Evolutionary conservation across 1,140 invertebrate species (phyloP).

Genomic region (Euwallacea similis): DNA sequence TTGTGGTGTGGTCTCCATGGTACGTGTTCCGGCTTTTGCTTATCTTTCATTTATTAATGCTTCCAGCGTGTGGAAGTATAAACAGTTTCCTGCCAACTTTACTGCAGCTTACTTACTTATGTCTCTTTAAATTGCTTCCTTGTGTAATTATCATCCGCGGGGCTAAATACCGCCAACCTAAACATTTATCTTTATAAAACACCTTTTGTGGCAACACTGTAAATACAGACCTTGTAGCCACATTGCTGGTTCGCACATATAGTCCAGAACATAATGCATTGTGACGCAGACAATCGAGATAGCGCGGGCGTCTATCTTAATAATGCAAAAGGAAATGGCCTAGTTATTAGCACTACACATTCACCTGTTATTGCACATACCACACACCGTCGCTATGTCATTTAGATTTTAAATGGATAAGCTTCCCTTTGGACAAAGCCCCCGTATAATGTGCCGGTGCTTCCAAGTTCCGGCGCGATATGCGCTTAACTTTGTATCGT

Average conservation of each 20-base stretch:
- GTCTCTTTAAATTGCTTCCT: conserved; percentile 5
- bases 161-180: too few relatives aligned
- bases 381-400: conserved; percentile 6
- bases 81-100: conserved; percentile 8
- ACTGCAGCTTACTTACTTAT: neutral
- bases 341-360: conserved; percentile 24
- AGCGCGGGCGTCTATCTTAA: conserved; percentile 3
- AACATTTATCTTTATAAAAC: too few relatives aligned
- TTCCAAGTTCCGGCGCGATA: neutral
- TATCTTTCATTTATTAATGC: conserved; percentile 35
- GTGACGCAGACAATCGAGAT: conserved; percentile 4
- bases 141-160: neutral
- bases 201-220: too few relatives aligned
- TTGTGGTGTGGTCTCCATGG: conserved; percentile 30
- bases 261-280: conserved; percentile 2
- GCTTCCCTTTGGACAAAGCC: conserved; percentile 10
- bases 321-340: conserved; percentile 27
- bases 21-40: conserved; percentile 35
- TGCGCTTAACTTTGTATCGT: neutral
- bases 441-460: neutral
- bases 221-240: too few relatives aligned
- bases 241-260: too few relatives aligned
- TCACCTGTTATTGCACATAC: conserved; percentile 26
- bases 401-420: conserved; percentile 27
- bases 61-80: conserved; percentile 26